Evolutionary conservation across 2,888 invertebrate species (phyloP), one percentile per base, ranked within the genome.

Genomic region (Drosophila fulvimacula): DNA sequence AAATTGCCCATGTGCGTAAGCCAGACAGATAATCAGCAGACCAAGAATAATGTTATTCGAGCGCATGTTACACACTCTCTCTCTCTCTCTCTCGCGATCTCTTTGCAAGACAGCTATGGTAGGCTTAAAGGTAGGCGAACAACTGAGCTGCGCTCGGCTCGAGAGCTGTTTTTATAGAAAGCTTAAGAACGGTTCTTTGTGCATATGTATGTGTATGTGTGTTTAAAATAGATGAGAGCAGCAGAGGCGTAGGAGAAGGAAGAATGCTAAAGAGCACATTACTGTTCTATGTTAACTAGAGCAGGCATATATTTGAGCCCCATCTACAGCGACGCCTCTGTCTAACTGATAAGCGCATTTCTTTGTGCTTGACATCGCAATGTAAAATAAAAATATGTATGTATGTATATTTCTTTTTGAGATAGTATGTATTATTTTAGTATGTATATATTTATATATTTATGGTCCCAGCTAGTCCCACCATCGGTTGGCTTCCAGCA

Each of bases 1-100:
- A 67, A 91, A 91, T 44, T 91, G 91, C 6, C 70, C 83, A 13
- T 46, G 36, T 9, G 60, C 49, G 5, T 56, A 48, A 46, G 48
- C 48, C 19, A 82, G 51, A n/a, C 78, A 66, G 10, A 62, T 34
- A 38, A 69, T 68, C 53, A 82, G 55, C 27, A 86, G 39, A 11
- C 42, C 44, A 69, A 55, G 36, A 52, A 71, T 39, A 24, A 39
- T 62, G 41, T 38, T 66, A 17, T 39, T 46, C 30, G 53, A 53
- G 51, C 42, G 39, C 88, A 87, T 84, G 41, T 56, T 71, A 6
- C 39, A 2, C 17, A 55, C 42, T 32, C 38, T 41, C 32, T 39
- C 36, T 21, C 17, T 30, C 66, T n/a, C 24, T 24, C 46, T 13
- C 9, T 27, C 30, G 24, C 19, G 7, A 19, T 41, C 53, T 55